Evolutionary conservation across 2,797 vertebrate species (phyloP).

Genomic region (Aplochiton taeniatus): DNA sequence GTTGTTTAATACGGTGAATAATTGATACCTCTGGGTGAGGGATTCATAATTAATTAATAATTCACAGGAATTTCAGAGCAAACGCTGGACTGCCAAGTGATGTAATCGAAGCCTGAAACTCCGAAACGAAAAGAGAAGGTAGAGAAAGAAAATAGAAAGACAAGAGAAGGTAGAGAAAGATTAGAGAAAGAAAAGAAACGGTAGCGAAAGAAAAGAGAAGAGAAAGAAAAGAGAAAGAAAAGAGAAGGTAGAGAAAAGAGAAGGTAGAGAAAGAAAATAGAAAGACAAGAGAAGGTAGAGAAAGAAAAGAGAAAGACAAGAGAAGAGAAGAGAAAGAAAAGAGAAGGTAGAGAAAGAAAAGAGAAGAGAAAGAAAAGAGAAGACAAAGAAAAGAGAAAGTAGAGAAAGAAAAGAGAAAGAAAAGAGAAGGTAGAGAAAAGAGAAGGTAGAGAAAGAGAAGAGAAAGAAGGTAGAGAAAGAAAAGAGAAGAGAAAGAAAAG

Average conservation of each 20-base stretch:
- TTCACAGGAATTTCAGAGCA: slow-evolving; percentile 28
- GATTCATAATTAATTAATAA: slow-evolving; percentile 47
- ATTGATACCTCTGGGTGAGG: slow-evolving; percentile 30
- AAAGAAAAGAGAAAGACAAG: no score
- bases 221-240: no score
- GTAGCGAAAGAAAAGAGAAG: no score
- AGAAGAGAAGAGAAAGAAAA: no score
- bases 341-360: slow-evolving; percentile 27
- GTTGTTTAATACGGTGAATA: slow-evolving; percentile 48
- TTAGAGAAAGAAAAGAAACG: not conserved
- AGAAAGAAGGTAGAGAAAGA: no score
- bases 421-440: slow-evolving; percentile 10
- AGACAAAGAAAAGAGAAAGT: no score
- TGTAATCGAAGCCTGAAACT: slow-evolving; percentile 43
- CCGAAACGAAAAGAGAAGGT: slow-evolving; percentile 12
- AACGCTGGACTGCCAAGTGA: slow-evolving; percentile 43
- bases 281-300: no score
- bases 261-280: no score
- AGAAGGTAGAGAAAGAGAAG: not conserved
- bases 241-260: no score
- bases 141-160: slow-evolving; percentile 22
- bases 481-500: slow-evolving; percentile 11
- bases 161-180: no score
- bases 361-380: no score
- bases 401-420: slow-evolving; percentile 23